Evolutionary conservation across 92 coral and sea anemone genomes (phyloP).

Genomic region (Metridium senile): DNA sequence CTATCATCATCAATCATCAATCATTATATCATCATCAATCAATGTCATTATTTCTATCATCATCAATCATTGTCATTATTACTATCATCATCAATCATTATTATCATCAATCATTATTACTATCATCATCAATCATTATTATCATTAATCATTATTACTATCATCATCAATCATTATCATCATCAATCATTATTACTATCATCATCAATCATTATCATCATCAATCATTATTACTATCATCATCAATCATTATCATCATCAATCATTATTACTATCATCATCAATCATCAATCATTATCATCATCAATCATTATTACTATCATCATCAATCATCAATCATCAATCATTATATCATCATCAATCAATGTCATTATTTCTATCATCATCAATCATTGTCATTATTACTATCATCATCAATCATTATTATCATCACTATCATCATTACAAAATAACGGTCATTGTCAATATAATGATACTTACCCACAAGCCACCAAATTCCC

Average conservation of each 20-base stretch:
- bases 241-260: no score
- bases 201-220: no score
- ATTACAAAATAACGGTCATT: not conserved
- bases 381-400: not conserved
- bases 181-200: not conserved
- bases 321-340: no score
- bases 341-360: not conserved
- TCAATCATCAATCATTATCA: not conserved
- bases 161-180: not conserved
- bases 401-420: not conserved
- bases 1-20: not conserved
- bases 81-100: not conserved
- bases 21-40: not conserved
- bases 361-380: no score
- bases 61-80: no score
- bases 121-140: not conserved
- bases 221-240: no score
- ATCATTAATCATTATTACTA: no score
- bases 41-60: not conserved
- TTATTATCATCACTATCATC: not conserved
- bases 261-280: not conserved
- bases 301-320: not conserved
- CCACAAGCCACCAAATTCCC: slow-evolving; percentile 91
- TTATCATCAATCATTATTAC: not conserved
- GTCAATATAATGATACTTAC: slow-evolving; percentile 16